These are phyloP conservation scores for Morbakka virulenta DNA, from an alignment of 30 jellyfish, hydroid and myxozoan species.

Conservation along the genomic window DNA sequence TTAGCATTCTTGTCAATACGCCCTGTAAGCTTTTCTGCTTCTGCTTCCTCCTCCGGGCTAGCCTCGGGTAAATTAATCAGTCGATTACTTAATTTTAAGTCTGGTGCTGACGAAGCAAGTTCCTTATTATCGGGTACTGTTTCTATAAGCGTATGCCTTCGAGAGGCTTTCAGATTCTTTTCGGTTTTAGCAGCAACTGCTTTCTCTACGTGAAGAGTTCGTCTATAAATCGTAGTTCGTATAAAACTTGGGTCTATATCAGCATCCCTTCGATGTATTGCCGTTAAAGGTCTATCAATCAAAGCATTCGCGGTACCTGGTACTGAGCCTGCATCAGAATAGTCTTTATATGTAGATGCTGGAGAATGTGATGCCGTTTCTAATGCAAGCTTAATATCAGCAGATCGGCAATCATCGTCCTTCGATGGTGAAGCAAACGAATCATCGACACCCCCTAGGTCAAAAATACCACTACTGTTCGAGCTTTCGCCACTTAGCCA, in stretches of 20 bases:
- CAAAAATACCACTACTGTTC: constrained; percentile 81
- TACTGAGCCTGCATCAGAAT: neutral
- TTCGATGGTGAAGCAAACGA: constrained; percentile 14
- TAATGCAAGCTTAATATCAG: neutral
- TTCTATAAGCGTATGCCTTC: neutral
- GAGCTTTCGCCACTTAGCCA: constrained; percentile 91
- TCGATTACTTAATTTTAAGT: neutral
- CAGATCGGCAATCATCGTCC: constrained; percentile 19
- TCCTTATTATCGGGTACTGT: neutral
- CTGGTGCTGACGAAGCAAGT: neutral
- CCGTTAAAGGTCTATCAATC: constrained; percentile 47
- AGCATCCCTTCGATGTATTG: constrained; percentile 14
- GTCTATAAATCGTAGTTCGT: constrained; percentile 64
- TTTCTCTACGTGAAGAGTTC: constrained; percentile 75
- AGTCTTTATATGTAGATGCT: constrained; percentile 7
- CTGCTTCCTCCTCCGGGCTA: neutral
- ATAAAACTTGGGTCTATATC: constrained; percentile 59
- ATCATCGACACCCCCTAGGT: constrained; percentile 53
- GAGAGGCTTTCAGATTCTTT: neutral
- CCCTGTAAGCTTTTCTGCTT: neutral
- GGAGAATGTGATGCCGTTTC: constrained; percentile 24
- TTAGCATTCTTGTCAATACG: no score
- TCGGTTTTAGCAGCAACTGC: constrained; percentile 7
- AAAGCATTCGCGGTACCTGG: constrained; percentile 40
- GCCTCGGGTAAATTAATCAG: neutral